phyloP scores from a whole-genome alignment of 2,797 vertebrate genomes.

The Pseudomugil tenellus region DNA sequence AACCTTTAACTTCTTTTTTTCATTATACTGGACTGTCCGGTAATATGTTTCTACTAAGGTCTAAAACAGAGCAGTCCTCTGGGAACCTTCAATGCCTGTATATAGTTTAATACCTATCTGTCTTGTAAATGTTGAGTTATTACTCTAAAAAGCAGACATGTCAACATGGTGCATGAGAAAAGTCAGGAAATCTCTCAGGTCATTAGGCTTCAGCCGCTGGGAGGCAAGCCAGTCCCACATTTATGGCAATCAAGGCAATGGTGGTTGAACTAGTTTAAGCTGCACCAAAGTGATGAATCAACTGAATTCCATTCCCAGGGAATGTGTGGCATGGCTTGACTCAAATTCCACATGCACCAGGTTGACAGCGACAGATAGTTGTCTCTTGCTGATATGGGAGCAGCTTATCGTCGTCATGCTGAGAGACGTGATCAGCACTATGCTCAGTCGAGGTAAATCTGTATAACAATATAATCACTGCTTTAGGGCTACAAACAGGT shows the following conservation, averaged over 20 bases:
- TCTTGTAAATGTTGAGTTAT: not conserved
- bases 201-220: not conserved
- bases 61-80: not conserved
- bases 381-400: conserved; percentile 1
- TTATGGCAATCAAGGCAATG: not conserved
- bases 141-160: not conserved
- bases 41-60: too few species aligned
- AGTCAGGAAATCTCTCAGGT: not conserved
- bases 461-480: conserved; percentile 36
- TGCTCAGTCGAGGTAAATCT: too few species aligned
- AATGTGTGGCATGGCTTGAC: not conserved
- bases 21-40: too few species aligned
- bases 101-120: not conserved
- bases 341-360: conserved; percentile 1
- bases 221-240: not conserved
- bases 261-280: not conserved
- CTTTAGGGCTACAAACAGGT: conserved; percentile 42
- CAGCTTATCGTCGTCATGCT: conserved; percentile 1
- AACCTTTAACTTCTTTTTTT: too few species aligned
- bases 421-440: conserved; percentile 7
- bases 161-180: not conserved
- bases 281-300: not conserved
- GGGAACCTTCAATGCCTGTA: not conserved
- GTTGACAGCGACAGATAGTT: conserved; percentile 14
- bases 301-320: not conserved